Percentiles rank a stretch among this genome's conserved stretches.
These are phyloP conservation scores for Drosophila truncata DNA, from an alignment of 1,140 invertebrate genomes.

Conservation along the genomic window DNA sequence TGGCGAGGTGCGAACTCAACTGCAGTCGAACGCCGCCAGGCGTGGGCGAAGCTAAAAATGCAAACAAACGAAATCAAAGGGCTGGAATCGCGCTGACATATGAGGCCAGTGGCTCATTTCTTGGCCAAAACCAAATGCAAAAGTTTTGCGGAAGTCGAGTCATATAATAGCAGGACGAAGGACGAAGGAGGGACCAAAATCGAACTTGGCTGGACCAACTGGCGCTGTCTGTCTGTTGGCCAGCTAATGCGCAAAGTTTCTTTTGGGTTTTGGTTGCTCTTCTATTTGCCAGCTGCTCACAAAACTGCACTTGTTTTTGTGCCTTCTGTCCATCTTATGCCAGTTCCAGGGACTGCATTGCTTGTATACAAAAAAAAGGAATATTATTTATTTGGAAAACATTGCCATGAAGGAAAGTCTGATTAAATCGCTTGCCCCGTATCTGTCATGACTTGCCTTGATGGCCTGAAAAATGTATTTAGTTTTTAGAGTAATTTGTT, in stretches of 20 bases:
- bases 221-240: constrained; percentile 52
- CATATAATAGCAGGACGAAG: neutral
- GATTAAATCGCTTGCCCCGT: constrained; percentile 24
- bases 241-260: constrained; percentile 77
- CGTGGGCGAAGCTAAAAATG: constrained; percentile 49
- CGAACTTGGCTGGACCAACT: constrained; percentile 72
- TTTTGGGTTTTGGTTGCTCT: constrained; percentile 24
- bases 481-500: neutral
- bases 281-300: constrained; percentile 66
- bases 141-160: constrained; percentile 42
- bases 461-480: constrained; percentile 4
- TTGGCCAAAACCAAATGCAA: constrained; percentile 70
- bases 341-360: constrained; percentile 24
- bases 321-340: constrained; percentile 27
- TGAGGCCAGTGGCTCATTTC: constrained; percentile 76
- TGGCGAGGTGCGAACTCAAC: constrained; percentile 38
- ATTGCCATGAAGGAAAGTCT: constrained; percentile 6
- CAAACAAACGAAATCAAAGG: constrained; percentile 25
- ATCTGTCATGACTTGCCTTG: constrained; percentile 12
- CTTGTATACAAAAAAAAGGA: neutral
- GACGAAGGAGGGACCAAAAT: neutral
- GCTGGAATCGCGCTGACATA: constrained; percentile 72
- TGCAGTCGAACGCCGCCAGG: too few relatives aligned
- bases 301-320: constrained; percentile 35
- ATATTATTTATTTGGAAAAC: constrained; percentile 12